Evolutionary conservation across 2,888 invertebrate genomes (phyloP).

Genomic region (Drosophila picticornis): DNA sequence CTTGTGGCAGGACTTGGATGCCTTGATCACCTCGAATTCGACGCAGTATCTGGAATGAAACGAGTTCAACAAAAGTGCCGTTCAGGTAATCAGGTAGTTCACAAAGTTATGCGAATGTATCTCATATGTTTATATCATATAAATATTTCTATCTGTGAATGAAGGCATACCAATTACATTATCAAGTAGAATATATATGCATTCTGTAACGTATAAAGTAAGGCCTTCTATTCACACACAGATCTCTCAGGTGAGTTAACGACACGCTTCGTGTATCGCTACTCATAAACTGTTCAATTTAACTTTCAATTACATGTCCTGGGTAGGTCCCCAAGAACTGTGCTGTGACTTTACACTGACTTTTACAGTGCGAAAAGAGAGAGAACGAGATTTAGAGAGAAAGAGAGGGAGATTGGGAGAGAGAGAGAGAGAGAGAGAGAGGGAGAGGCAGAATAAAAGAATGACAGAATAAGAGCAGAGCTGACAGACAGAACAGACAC

Average conservation of each 20-base stretch:
- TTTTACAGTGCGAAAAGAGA: conserved; percentile 13
- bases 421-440: neutral
- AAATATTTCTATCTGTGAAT: neutral
- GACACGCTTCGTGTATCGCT: neutral
- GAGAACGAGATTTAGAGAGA: neutral
- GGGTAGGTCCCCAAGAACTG: conserved; percentile 3
- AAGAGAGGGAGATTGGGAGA: neutral
- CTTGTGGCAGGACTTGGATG: conserved; percentile 92
- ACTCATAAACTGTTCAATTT: conserved; percentile 2
- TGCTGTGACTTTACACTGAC: conserved; percentile 13
- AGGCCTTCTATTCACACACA: neutral
- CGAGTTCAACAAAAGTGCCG: neutral
- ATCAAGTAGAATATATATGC: neutral
- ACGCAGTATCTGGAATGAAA: conserved; percentile 92
- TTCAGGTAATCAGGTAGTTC: neutral
- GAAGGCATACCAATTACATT: neutral
- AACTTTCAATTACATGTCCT: conserved; percentile 3
- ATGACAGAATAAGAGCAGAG: conserved; percentile 14
- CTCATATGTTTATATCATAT: neutral
- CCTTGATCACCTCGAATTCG: conserved; percentile 93
- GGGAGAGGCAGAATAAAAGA: neutral
- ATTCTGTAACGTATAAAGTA: neutral
- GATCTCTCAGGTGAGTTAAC: neutral
- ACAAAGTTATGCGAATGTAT: neutral
- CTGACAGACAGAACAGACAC: neutral